Base-by-base conservation (phyloP, 2,888 invertebrate species). In the Sympetrum striolatum region DNA sequence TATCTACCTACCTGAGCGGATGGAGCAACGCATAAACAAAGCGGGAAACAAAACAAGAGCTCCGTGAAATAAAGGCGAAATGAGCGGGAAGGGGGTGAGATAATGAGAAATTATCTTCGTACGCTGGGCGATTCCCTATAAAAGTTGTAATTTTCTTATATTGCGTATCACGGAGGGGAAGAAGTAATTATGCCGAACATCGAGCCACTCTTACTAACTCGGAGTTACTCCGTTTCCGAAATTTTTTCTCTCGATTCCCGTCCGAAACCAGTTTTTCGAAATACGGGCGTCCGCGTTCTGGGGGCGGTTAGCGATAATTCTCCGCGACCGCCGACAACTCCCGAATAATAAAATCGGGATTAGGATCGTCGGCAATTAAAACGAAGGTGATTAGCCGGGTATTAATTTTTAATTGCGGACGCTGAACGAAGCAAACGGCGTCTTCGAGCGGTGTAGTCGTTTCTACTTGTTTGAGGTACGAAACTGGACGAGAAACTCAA, bases 21-120 rank as follows among this genome's bases (percentile, higher is more conserved):
- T 86, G 60, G 12, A 60, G 60, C 64, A 86, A 37, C 86, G 86
- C 58, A 86, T 86, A 86, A 86, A 86, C 60, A 86, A 86, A 64
- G 39, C 60, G 25, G 60, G 37, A 60, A 64, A 60, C 60, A 86
- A 86, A 86, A 60, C 60, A 64, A 86, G 60, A 37, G 60, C 86
- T 58, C 35, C 86, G 60, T 86, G 86, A 86, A 86, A 31, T 64
- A 86, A 86, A n/a, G 86, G 86, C 39, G 86, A 48, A n/a, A 25
- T 44, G 8, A 44, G 25, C 4, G 10, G 48, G 10, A 22, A 58
- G 14, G 14, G 35, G 58, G 53, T 5, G 37, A 82, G 82, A 82
- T 86, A 86, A 86, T 86, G 39, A 86, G 86, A 86, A 86, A 86
- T 86, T 86, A 86, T 86, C 86, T 86, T 37, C 37, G 58, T 60